These are phyloP conservation scores for Margarornis squamiger DNA, from an alignment of 2,797 vertebrate genomes.

Conservation along the genomic window DNA sequence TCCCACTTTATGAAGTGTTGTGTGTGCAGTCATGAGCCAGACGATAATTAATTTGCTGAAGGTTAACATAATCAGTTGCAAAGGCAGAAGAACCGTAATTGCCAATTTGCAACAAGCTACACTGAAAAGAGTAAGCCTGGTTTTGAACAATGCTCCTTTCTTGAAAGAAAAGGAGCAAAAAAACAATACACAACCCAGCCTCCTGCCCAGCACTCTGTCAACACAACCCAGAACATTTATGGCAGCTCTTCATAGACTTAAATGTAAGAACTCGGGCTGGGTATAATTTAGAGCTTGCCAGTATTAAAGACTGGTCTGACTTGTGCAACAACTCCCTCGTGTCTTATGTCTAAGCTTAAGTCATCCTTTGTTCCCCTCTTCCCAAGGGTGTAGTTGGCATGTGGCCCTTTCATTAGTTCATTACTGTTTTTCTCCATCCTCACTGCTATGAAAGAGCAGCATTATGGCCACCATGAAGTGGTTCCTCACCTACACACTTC, in stretches of 20 bases:
- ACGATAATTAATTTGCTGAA: slow-evolving; percentile 49
- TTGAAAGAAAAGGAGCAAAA: background rate
- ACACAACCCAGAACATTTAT: background rate
- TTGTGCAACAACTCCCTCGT: slow-evolving; percentile 3
- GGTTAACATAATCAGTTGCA: slow-evolving; percentile 2
- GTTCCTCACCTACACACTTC: background rate
- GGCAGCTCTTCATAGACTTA: background rate
- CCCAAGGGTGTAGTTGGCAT: background rate
- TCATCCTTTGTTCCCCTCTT: background rate
- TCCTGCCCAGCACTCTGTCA: background rate
- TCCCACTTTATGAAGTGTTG: background rate
- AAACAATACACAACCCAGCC: background rate
- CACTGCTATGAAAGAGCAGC: background rate
- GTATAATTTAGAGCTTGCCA: background rate
- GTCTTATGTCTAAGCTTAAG: background rate
- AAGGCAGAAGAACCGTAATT: slow-evolving; percentile 1
- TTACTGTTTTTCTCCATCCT: background rate
- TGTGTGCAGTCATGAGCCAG: background rate
- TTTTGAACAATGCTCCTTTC: background rate
- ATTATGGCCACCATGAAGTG: background rate
- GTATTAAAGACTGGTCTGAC: slow-evolving; percentile 29
- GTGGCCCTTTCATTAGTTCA: background rate
- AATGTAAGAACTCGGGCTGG: background rate
- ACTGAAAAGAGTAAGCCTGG: background rate
- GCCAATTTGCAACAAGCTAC: background rate